These are phyloP conservation scores for Planococcus citri DNA, from an alignment of 1,140 invertebrate genomes.

Conservation along the genomic window DNA sequence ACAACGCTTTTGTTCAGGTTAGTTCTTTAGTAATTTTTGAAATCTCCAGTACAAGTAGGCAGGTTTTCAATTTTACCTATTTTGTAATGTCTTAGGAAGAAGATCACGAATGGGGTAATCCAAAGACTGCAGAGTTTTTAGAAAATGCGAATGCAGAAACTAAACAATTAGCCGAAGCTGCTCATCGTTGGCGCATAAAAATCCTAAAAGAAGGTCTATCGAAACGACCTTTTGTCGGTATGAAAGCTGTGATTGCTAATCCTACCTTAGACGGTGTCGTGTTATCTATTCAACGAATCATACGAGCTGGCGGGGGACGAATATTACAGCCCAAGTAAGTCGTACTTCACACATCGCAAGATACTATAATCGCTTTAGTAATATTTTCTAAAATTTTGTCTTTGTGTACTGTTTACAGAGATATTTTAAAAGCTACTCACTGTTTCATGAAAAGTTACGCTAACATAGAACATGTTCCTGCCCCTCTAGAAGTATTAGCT, in stretches of 20 bases:
- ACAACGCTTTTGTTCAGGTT: conserved; percentile 53
- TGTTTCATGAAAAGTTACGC: neutral
- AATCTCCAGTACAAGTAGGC: neutral
- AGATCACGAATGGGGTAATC: conserved; percentile 62
- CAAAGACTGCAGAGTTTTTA: conserved; percentile 35
- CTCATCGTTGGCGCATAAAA: conserved; percentile 49
- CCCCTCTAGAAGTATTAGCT: neutral
- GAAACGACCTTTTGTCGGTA: conserved; percentile 49
- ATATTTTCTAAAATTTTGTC: conserved; percentile 2
- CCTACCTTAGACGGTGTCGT: conserved; percentile 9
- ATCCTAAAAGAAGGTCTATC: conserved; percentile 31
- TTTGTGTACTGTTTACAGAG: neutral
- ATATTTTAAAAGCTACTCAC: neutral
- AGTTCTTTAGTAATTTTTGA: conserved; percentile 30
- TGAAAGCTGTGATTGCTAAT: conserved; percentile 48
- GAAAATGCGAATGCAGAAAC: conserved; percentile 36
- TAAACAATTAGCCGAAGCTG: conserved; percentile 40
- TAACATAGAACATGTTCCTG: neutral
- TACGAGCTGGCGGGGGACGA: conserved; percentile 21
- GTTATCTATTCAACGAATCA: conserved; percentile 21
- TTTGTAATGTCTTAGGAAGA: conserved; percentile 47
- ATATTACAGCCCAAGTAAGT: conserved; percentile 28
- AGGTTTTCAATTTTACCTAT: neutral
- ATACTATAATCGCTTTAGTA: neutral
- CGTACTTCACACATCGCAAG: conserved; percentile 23